Conservation (phyloP, 2,888 invertebrate genomes). For the Platycheirus albimanus region DNA sequence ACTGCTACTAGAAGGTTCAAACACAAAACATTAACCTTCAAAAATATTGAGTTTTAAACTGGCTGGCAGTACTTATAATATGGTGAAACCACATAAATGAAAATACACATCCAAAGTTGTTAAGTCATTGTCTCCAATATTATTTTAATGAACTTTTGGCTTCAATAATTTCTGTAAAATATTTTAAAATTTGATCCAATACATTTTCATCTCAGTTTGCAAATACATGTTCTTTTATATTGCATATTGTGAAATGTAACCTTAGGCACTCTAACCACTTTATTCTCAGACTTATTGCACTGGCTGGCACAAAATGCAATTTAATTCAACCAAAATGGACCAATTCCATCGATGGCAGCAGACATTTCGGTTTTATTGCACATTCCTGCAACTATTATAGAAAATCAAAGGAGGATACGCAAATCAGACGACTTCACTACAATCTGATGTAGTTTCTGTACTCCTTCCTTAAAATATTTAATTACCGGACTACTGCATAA, state of each 20-base stretch:
- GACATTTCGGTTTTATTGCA: background rate
- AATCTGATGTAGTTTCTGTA: background rate
- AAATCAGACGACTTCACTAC: background rate
- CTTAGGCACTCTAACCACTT: background rate
- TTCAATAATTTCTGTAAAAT: too few relatives aligned
- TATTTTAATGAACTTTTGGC: too few relatives aligned
- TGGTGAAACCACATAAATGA: too few relatives aligned
- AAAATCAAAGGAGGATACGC: background rate
- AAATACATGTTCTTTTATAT: too few relatives aligned
- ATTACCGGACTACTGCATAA: background rate
- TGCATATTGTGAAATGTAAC: background rate
- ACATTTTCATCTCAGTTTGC: background rate
- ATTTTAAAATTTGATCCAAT: too few relatives aligned
- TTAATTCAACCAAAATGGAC: background rate
- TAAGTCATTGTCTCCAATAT: too few relatives aligned
- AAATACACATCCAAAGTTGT: too few relatives aligned
- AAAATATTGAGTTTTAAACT: too few relatives aligned
- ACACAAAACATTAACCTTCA: too few relatives aligned
- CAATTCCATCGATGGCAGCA: background rate
- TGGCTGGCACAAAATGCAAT: background rate
- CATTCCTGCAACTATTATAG: background rate
- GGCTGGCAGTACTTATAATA: too few relatives aligned
- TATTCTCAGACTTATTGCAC: background rate
- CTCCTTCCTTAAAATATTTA: background rate
- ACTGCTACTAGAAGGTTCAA: too few relatives aligned